Evolutionary conservation across 2,888 invertebrate genomes (phyloP), one percentile per base, ranked within the genome.

Genomic region (Drosophila vallismaia): DNA sequence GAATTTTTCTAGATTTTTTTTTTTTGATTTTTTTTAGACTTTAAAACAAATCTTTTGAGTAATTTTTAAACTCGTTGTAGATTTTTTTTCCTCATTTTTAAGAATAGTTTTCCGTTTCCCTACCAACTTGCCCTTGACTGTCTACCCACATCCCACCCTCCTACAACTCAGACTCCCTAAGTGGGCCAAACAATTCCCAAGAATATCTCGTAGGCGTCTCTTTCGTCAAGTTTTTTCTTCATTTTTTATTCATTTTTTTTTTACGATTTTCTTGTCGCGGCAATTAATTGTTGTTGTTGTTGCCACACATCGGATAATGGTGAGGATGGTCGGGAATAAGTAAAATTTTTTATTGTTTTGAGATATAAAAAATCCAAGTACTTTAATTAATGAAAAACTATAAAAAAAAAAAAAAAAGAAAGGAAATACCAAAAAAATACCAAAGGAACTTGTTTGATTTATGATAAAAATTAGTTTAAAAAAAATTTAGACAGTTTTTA

Each of bases 251-350:
- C 1, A 19, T 1, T 19, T 19, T 19, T 19, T 19, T 19, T 19
- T 19, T 19, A 19, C 19, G 55, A 44, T 56, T 56, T 67, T 66
- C 49, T 49, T 67, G 50, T 50, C 56, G 67, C 33, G 38, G 49
- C 56, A 56, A 67, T 67, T 67, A 66, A 66, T 46, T 26, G 7
- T 42, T 51, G 51, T 36, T 51, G 51, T 42, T 42, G 44, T 62
- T 63, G 62, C 33, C 62, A 60, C 62, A 63, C 60, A 62, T 44
- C 33, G 44, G 28, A 36, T 63, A 50, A 60, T 63, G 62, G 59
- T 62, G 49, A 49, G 62, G 62, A 50, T 62, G 62, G 62, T 63
- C 62, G 62, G 62, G 51, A 63, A 33, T 51, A 57, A 60, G 57
- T 57, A 57, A 40, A 57, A 57, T 57, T 6, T 59, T 59, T 57